Percentiles rank a stretch among this genome's conserved stretches.
phyloP scores from a whole-genome alignment of 2,797 vertebrate species.

The Cyprinella venusta region DNA sequence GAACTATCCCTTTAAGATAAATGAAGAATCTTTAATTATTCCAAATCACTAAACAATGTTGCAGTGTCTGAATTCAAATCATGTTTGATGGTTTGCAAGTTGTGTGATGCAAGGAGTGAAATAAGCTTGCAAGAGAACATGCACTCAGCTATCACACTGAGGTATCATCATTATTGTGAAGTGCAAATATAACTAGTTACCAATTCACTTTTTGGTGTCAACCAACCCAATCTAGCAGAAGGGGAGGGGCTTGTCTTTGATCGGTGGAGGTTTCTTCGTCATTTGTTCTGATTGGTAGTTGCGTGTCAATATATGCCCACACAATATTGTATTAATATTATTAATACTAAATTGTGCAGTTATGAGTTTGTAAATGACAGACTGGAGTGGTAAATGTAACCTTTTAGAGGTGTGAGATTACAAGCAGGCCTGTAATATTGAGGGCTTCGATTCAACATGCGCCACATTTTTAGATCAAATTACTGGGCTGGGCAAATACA shows the following conservation, averaged over 20 bases:
- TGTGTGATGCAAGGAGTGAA: background rate
- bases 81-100: too few species aligned
- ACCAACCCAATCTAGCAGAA: background rate
- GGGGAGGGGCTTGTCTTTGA: background rate
- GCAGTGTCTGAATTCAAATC: background rate
- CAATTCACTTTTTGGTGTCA: background rate
- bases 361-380: background rate
- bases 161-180: constrained; percentile 64
- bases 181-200: background rate
- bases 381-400: background rate
- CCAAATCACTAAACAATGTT: background rate
- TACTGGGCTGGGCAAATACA: background rate
- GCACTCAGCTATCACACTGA: background rate
- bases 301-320: background rate
- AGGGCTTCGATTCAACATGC: background rate
- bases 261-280: background rate
- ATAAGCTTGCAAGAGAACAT: background rate
- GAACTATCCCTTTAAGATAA: background rate
- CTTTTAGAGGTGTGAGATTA: background rate
- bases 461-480: background rate
- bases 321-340: too few species aligned
- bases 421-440: background rate
- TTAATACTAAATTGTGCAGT: background rate
- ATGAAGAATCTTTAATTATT: background rate
- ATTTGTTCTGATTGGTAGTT: constrained; percentile 3